Conservation (phyloP, 2,888 invertebrate species). For the Drosophila anomelani region DNA sequence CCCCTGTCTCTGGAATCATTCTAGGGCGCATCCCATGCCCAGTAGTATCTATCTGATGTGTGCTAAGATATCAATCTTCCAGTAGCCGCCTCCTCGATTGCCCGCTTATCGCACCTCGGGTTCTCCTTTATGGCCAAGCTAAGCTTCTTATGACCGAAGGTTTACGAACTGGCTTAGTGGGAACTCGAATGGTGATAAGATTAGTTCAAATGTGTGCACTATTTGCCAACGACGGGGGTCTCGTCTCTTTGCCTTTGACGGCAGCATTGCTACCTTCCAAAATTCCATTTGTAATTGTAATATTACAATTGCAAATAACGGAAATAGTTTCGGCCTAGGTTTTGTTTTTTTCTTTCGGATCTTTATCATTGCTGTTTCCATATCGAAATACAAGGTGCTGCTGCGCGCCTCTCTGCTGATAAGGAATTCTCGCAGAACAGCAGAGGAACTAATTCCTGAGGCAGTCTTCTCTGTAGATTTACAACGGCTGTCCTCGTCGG, state of each 20-base stretch:
- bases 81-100: constrained; percentile 36
- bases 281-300: constrained; percentile 17
- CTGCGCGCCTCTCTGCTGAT: constrained; percentile 21
- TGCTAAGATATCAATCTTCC: constrained; percentile 35
- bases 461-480: constrained; percentile 57
- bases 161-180: constrained; percentile 19
- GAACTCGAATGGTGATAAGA: constrained; percentile 13
- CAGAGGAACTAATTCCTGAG: constrained; percentile 52
- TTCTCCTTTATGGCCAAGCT: constrained; percentile 43
- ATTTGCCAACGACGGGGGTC: constrained; percentile 1
- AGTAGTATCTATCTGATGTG: neutral
- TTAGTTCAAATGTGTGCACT: neutral
- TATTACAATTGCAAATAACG: constrained; percentile 30
- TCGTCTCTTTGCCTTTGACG: neutral
- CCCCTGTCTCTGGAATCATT: constrained; percentile 4
- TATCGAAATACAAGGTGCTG: constrained; percentile 41
- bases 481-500: constrained; percentile 26
- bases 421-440: constrained; percentile 14
- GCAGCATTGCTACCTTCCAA: neutral
- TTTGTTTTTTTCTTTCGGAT: neutral
- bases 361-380: constrained; percentile 20
- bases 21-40: constrained; percentile 8
- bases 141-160: constrained; percentile 39
- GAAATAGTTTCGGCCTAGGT: constrained; percentile 13
- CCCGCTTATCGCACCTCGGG: constrained; percentile 39